phyloP scores from a whole-genome alignment of 2,113 vertebrate genomes.

The Scytalopus superciliaris region DNA sequence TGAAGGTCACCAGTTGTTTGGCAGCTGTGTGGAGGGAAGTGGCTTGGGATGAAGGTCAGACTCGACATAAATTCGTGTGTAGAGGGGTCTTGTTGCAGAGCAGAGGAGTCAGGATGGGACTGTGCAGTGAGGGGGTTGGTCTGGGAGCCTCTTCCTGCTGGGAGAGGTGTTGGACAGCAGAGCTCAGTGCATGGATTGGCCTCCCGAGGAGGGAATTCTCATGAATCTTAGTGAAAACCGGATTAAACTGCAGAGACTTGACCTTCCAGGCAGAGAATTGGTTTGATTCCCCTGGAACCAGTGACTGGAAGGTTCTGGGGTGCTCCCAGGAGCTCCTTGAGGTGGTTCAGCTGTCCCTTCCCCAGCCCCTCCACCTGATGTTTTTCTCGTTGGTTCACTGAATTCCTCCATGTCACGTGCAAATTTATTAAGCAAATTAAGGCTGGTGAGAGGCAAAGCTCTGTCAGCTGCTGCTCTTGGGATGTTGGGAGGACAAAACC shows the following conservation, averaged over 20 bases:
- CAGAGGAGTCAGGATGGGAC: accelerated
- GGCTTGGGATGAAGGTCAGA: neutral
- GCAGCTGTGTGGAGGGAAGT: neutral
- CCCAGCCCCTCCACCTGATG: accelerated
- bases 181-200: no score
- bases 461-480: neutral
- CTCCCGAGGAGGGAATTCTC: neutral
- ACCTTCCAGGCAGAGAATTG: neutral
- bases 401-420: accelerated
- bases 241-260: neutral
- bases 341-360: neutral
- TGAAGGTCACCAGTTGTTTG: accelerated
- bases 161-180: neutral
- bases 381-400: neutral
- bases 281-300: neutral
- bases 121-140: accelerated
- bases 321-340: neutral
- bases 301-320: neutral
- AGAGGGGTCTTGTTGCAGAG: neutral
- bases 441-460: neutral
- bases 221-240: neutral
- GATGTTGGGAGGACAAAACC: neutral
- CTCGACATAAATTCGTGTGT: accelerated
- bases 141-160: neutral
- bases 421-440: neutral